Base-by-base conservation (phyloP, 2,797 vertebrate genomes). In the Argentina silus region DNA sequence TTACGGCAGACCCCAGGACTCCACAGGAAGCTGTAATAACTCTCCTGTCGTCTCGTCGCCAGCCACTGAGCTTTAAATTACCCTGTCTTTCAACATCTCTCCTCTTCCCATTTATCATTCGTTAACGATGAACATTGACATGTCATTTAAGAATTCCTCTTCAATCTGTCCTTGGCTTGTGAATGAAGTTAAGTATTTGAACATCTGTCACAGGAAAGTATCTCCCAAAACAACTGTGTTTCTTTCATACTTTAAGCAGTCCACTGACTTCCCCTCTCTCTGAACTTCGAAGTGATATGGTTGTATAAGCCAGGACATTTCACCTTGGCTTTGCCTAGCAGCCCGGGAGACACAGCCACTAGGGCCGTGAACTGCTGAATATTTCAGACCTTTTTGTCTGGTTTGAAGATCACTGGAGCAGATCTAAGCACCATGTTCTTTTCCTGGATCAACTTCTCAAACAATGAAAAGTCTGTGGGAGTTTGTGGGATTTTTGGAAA, bases 311-410 rank as follows among this genome's bases (percentile, higher is more conserved):
- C n/a, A n/a, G n/a, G n/a, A n/a, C n/a, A n/a, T n/a, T n/a, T n/a
- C n/a, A n/a, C n/a, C n/a, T n/a, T n/a, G n/a, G n/a, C n/a, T n/a
- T n/a, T n/a, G n/a, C n/a, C n/a, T n/a, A n/a, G n/a, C n/a, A n/a
- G n/a, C n/a, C n/a, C n/a, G n/a, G n/a, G n/a, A n/a, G n/a, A n/a
- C 45, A 47, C 43, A 45, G 47, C 68, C 42, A 14, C 72, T 78
- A 76, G 60, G 67, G 66, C 43, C 6, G 59, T 19, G 6, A 65
- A 48, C 70, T 81, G 44, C 36, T 88, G 48, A 84, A 88, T 87
- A 83, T 90, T 85, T 85, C 66, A 80, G 72, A 67, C 59, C 6
- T 61, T 83, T 66, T 19, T 45, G 36, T 67, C 70, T 23, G 62
- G 75, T 73, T 51, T 12, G 50, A 72, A 72, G 36, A 1, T 21